Evolutionary conservation across 2,797 vertebrate species (phyloP).

Genomic region (Phrynocephalus guinanensis): DNA sequence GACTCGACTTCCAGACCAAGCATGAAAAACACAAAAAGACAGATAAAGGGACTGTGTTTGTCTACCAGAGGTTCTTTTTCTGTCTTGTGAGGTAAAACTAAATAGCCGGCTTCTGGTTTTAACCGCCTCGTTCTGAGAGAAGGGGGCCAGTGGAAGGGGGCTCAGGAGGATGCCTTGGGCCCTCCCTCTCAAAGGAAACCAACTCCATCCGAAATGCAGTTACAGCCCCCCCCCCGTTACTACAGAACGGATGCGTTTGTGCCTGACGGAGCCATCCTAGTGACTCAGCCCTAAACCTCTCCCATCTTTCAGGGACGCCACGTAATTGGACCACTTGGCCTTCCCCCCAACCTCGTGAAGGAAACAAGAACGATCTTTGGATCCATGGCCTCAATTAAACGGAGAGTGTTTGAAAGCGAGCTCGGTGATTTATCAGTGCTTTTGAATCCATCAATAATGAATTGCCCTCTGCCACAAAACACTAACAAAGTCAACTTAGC

Average conservation of each 20-base stretch:
- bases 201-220: too few relatives aligned
- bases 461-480: slow-evolving; percentile 49
- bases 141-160: too few relatives aligned
- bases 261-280: slow-evolving; percentile 16
- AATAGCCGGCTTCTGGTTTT: too few relatives aligned
- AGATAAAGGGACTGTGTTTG: background rate
- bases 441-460: slow-evolving; percentile 61
- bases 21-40: background rate
- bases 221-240: too few relatives aligned
- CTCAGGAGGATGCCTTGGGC: background rate
- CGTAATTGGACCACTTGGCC: slow-evolving; percentile 21
- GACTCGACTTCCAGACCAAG: too few relatives aligned
- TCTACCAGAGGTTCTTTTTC: too few relatives aligned
- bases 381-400: slow-evolving; percentile 31
- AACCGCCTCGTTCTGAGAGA: too few relatives aligned
- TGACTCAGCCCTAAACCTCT: slow-evolving; percentile 49
- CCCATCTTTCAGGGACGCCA: slow-evolving; percentile 40
- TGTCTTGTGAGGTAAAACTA: too few relatives aligned
- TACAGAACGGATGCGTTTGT: too few relatives aligned
- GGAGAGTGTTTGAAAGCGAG: slow-evolving; percentile 32
- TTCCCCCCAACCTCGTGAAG: slow-evolving; percentile 23
- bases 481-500: slow-evolving; percentile 45
- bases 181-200: background rate
- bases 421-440: slow-evolving; percentile 42
- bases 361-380: slow-evolving; percentile 21